Evolutionary conservation across 2,888 invertebrate species (phyloP).

Genomic region (Merodon equestris): DNA sequence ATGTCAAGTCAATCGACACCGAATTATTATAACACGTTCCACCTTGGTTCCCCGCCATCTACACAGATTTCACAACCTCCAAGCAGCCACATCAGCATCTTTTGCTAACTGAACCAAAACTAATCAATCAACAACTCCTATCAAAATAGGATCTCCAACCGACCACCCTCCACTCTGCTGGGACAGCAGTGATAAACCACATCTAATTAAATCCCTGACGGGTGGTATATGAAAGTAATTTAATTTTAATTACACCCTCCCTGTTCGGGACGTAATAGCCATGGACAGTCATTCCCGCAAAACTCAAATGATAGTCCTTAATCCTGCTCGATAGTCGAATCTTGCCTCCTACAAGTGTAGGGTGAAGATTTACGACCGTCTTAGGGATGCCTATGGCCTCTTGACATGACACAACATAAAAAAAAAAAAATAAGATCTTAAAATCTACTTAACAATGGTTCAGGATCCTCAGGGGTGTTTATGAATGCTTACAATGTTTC

Average conservation of each 20-base stretch:
- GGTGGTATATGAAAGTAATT: constrained; percentile 6
- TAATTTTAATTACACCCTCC: constrained; percentile 19
- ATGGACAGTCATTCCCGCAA: too few species aligned
- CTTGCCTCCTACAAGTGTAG: too few species aligned
- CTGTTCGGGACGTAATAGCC: background rate
- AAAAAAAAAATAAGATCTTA: background rate
- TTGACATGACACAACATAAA: constrained; percentile 26
- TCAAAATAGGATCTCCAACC: too few species aligned
- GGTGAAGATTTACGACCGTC: background rate
- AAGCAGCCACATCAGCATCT: too few species aligned
- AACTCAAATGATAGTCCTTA: too few species aligned
- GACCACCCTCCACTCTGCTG: too few species aligned
- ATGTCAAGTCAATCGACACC: background rate
- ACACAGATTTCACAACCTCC: too few species aligned
- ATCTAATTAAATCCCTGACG: constrained; percentile 18
- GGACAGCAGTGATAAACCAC: constrained; percentile 6
- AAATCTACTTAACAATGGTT: too few species aligned
- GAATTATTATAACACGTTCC: background rate
- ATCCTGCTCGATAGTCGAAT: background rate
- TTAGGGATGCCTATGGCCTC: constrained; percentile 13
- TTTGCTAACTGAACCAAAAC: too few species aligned
- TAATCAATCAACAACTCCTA: too few species aligned
- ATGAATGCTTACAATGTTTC: background rate
- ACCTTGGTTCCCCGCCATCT: too few species aligned
- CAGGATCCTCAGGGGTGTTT: too few species aligned